A percentile compares a stretch with the other conserved stretches of the same genome.
Evolutionary conservation across 1,140 invertebrate species (phyloP).

Genomic region (Drosophila nikananu): DNA sequence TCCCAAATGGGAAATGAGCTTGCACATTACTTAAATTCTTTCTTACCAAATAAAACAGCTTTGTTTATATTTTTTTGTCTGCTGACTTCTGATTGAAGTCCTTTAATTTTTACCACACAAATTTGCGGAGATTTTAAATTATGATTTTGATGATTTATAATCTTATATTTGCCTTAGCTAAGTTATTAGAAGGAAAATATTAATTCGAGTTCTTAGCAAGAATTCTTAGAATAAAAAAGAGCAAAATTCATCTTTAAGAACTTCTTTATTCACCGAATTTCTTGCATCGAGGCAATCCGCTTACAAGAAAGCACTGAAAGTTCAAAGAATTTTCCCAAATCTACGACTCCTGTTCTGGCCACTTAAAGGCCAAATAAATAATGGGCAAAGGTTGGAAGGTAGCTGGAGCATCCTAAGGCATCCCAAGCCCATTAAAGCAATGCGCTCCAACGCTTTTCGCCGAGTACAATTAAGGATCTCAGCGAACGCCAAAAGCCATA

Average conservation of each 20-base stretch:
- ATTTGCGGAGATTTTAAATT: background rate
- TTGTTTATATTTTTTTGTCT: background rate
- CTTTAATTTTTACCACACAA: background rate
- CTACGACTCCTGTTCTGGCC: slow-evolving; percentile 15
- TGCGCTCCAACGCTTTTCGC: slow-evolving; percentile 54
- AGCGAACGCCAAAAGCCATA: slow-evolving; percentile 64
- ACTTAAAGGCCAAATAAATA: slow-evolving; percentile 66
- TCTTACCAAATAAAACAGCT: background rate
- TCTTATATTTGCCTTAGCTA: background rate
- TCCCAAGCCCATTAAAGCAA: slow-evolving; percentile 60
- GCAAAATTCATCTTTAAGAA: background rate
- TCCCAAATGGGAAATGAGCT: slow-evolving; percentile 13
- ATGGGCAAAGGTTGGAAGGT: slow-evolving; percentile 58
- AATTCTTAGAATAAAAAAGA: background rate
- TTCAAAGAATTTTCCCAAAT: slow-evolving; percentile 15
- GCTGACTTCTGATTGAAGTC: no score
- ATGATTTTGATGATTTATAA: background rate
- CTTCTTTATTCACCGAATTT: background rate
- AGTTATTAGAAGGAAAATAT: no score
- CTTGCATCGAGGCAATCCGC: slow-evolving; percentile 37
- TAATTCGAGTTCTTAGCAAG: no score
- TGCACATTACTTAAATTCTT: background rate
- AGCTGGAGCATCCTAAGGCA: slow-evolving; percentile 38
- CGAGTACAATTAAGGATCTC: slow-evolving; percentile 69
- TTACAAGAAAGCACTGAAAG: slow-evolving; percentile 38